Base-by-base conservation (phyloP, 1,140 invertebrate genomes). In the Ceratoteleas bidentatus region DNA sequence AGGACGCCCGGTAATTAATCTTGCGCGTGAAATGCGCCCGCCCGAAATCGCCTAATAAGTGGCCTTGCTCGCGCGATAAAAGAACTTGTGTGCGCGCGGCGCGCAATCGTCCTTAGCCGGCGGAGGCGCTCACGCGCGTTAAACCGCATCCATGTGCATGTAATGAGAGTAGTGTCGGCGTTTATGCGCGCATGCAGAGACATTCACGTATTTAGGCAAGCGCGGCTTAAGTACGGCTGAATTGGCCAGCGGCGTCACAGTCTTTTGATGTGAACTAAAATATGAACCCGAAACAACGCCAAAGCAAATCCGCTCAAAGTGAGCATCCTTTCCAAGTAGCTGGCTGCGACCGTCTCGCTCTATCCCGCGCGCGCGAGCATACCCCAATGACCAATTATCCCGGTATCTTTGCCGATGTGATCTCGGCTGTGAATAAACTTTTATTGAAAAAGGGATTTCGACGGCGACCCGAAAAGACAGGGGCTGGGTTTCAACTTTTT, bases 201-300 rank as follows among this genome's bases (percentile, higher is more conserved):
- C 76, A 24, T 24, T 24, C 24, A 82, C 76, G 73, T 82, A 82
- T 84, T 80, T 82, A 80, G 73, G 76, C 75, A 72, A 81, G 82
- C 70, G 66, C 60, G 66, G 49, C 85, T 90, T 89, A 90, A 85
- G 78, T 87, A 91, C 90, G 90, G 89, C 81, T 90, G 88, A 88
- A 91, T 91, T 90, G 89, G 85, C 88, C 85, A 86, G 85, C 52
- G 78, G 82, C 66, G 75, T 85, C 86, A 87, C 87, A 88, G 88
- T 90, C 90, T 91, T 91, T 90, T 91, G 90, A 91, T 91, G 88
- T 90, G 85, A 90, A 90, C 90, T 90, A 90, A 90, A 91, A 91
- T 91, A 90, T 86, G 84, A 89, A 85, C 85, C 88, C 89, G 87
- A 90, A 91, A 90, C 89, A 90, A 90, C 88, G 82, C 86, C 89